phyloP scores from a whole-genome alignment of 2,113 vertebrate species.

The Trogon melanurus region DNA sequence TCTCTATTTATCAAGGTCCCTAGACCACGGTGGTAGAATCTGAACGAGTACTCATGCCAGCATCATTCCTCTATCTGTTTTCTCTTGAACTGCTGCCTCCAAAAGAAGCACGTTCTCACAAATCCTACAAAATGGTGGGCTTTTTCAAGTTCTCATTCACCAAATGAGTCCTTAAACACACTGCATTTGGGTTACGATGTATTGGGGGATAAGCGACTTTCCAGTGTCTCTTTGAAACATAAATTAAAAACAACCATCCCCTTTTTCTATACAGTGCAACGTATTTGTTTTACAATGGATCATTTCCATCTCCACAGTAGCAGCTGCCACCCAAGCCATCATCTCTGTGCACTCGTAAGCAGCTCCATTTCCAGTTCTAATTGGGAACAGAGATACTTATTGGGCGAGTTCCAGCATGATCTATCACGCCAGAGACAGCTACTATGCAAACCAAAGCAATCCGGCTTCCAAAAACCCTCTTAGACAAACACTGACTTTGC shows the following conservation, averaged over 20 bases:
- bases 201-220: constrained; percentile 38
- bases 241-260: constrained; percentile 48
- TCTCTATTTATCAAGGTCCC: constrained; percentile 16
- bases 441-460: constrained; percentile 80
- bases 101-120: constrained; percentile 18
- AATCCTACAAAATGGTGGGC: constrained; percentile 28
- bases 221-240: constrained; percentile 48
- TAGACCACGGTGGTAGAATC: neutral
- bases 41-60: neutral
- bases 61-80: neutral
- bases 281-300: constrained; percentile 71
- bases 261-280: constrained; percentile 59
- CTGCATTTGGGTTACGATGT: neutral
- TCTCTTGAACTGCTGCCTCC: neutral
- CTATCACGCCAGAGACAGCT: constrained; percentile 80
- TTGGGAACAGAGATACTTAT: constrained; percentile 81
- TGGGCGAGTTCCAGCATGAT: constrained; percentile 80
- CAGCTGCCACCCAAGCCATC: constrained; percentile 79
- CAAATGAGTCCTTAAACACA: constrained; percentile 27
- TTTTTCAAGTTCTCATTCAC: constrained; percentile 6
- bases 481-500: constrained; percentile 78
- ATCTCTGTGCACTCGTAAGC: constrained; percentile 70
- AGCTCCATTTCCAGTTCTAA: constrained; percentile 80
- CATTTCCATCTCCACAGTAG: constrained; percentile 77
- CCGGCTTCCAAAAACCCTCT: constrained; percentile 71